Evolutionary conservation across 1,140 invertebrate species (phyloP).

Genomic region (Microplitis mediator): DNA sequence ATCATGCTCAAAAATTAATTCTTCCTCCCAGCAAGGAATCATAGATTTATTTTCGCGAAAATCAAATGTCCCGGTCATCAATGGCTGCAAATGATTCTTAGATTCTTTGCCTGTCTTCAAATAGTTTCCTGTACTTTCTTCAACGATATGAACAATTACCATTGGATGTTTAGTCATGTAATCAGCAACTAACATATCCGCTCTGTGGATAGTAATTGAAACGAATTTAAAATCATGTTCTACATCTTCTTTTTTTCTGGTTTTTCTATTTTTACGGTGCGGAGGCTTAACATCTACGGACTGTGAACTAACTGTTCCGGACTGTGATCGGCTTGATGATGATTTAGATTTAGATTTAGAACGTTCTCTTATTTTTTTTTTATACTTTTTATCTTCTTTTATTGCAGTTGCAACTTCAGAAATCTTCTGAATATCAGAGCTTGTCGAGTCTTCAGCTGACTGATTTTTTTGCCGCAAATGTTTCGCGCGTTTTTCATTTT

Average conservation of each 20-base stretch:
- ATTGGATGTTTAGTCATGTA: constrained; percentile 54
- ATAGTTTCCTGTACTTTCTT: constrained; percentile 48
- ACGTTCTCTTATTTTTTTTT: not conserved
- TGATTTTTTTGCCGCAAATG: not conserved
- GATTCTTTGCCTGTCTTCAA: constrained; percentile 34
- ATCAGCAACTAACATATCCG: constrained; percentile 50
- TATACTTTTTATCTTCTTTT: not conserved
- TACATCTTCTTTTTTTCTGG: constrained; percentile 2
- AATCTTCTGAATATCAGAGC: not conserved
- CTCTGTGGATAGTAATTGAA: constrained; percentile 48
- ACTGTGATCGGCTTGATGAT: not conserved
- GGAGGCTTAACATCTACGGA: not conserved
- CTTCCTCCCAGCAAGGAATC: constrained; percentile 69
- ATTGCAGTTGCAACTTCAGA: not conserved
- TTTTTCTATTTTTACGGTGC: not conserved
- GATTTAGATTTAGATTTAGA: not conserved
- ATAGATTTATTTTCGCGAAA: constrained; percentile 55
- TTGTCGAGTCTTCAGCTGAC: not conserved
- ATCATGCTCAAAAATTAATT: constrained; percentile 69
- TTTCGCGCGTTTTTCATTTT: not conserved
- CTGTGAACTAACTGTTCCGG: not conserved
- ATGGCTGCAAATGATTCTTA: constrained; percentile 44
- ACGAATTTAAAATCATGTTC: constrained; percentile 40
- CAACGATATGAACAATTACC: constrained; percentile 57
- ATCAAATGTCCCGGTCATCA: constrained; percentile 52